Base-by-base conservation (phyloP, 2,888 invertebrate genomes). In the Scaptomyza polygonia region DNA sequence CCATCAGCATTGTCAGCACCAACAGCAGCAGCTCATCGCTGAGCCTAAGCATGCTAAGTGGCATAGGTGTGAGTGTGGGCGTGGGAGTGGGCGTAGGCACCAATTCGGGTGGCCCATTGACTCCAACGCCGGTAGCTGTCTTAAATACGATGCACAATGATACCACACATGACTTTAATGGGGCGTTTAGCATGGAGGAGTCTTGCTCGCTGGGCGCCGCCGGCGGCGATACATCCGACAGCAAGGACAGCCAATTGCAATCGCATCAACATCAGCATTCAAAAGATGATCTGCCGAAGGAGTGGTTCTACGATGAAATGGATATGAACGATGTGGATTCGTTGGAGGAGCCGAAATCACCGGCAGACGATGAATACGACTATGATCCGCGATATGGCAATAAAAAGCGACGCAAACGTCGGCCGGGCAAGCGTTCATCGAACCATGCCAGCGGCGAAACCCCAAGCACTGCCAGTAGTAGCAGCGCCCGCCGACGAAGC, bases 351-450 rank as follows among this genome's bases (percentile, higher is more conserved):
- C 97, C 96, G 0, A 97, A 98, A 89, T 95, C 96, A 39, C 97
- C 98, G 86, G 95, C 96, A 27, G 97, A 98, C 88, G 97, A 97
- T 12, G 98, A 98, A 91, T 96, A 97, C 88, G 98, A 98, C 90
- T 98, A 97, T 91, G 96, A 96, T 89, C 92, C 92, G 58, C 90
- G 92, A 12, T 92, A 92, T 67, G 92, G 92, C 8, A 91, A 88
- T 58, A 92, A 92, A 48, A 92, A 92, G 65, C 88, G 92, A 70
- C 90, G 91, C 85, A 92, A 91, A 81, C 90, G 90, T 44, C 88
- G 91, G n/a, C 87, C 89, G 3, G 90, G 90, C 14, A 90, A 91
- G 58, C 90, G 91, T 56, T 74, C 87, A 14, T 42, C 74, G 5
- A 67, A 79, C 4, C 79, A 81, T 30, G 77, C 79, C 16, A 76